phyloP scores from a whole-genome alignment of 37 sponge, comb jelly and placozoan genomes.

The Agelas oroides region DNA sequence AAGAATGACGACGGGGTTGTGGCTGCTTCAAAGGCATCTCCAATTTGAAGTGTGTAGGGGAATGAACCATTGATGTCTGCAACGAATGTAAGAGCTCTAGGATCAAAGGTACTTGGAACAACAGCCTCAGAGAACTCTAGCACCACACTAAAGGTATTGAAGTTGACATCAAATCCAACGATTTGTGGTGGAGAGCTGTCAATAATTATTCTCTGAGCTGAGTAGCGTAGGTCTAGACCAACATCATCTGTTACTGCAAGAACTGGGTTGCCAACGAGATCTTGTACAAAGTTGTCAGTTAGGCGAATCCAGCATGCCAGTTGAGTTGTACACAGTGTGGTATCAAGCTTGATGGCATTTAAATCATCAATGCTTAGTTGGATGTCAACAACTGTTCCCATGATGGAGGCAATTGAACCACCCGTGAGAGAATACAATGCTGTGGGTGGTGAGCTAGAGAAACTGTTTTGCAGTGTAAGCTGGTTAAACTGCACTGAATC shows the following conservation, averaged over 20 bases:
- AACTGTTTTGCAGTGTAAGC: conserved; percentile 43
- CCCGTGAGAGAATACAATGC: conserved; percentile 30
- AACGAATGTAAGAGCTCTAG: conserved; percentile 66
- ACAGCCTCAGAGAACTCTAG: conserved; percentile 84
- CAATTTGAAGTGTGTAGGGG: conserved; percentile 62
- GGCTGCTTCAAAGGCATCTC: conserved; percentile 28
- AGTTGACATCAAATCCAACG: conserved; percentile 66
- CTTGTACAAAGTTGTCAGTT: conserved; percentile 48
- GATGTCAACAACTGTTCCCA: conserved; percentile 61
- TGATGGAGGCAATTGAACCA: conserved; percentile 34
- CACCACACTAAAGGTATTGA: conserved; percentile 58
- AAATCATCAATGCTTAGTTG: conserved; percentile 55
- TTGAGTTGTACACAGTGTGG: conserved; percentile 36
- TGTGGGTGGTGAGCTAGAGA: background rate
- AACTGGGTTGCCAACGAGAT: conserved; percentile 53
- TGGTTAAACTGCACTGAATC: conserved; percentile 30
- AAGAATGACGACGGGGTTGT: conserved; percentile 28
- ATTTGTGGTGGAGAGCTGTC: conserved; percentile 68
- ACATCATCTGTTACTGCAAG: conserved; percentile 17
- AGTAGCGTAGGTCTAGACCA: background rate
- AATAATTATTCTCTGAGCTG: conserved; percentile 22
- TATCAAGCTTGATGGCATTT: conserved; percentile 51
- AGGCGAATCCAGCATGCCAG: conserved; percentile 53
- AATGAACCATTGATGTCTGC: conserved; percentile 63
- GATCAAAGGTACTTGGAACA: conserved; percentile 58